Evolutionary conservation across 2,797 vertebrate species (phyloP), one percentile per base, ranked within the genome.

Genomic region (Sphaeramia orbicularis): DNA sequence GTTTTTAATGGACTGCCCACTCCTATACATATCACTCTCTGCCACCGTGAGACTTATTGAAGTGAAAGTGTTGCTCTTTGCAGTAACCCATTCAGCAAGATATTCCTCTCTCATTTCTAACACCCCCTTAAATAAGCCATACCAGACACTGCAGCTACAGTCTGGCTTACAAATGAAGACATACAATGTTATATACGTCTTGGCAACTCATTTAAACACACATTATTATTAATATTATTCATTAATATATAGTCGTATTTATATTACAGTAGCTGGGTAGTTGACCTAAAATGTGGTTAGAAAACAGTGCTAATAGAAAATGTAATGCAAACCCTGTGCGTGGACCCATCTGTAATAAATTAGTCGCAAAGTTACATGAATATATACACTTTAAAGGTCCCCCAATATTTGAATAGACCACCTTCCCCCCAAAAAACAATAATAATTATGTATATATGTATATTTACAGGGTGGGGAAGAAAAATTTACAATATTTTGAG

Each of bases 1-100:
- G 21, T 74, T 75, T 48, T 83, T 85, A 79, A 85, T 84, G 70
- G 69, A 82, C 78, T 85, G 65, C 71, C 82, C 42, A 61, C 55
- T 80, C 55, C 50, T 77, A 58, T 70, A 65, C 64, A 67, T 77
- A 82, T 81, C 74, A 61, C 44, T 63, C 52, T 21, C 40, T 64
- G 57, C 70, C 70, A 71, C 65, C 59, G 58, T 18, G 55, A 69
- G 12, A 44, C 58, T 57, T 76, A 79, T 55, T 65, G 78, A 6
- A 35, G 53, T 71, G 66, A 71, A 55, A 56, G 63, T 30, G 6
- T 12, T 51, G 21, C 27, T 68, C 53, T 74, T 64, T 56, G 72
- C 59, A 43, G 18, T 18, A 53, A 57, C 56, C 48, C 30, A 38
- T 57, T 67, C 49, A 50, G 52, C 6, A 6, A 30, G 36, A 65